A percentile compares a stretch with the other conserved stretches of the same genome.
Conservation (phyloP, 1,140 invertebrate species). For the Apis mellifera region Amel_HAv3.1 CM009932.2:13119001-13119500, state of each 20-base stretch:
- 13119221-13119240: slow-evolving; percentile 3
- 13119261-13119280: slow-evolving; percentile 35
- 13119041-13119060: neutral
- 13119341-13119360: neutral
- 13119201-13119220: neutral
- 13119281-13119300: neutral
- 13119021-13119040: neutral
- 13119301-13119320: neutral
- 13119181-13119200: too few relatives aligned
- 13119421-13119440: neutral
- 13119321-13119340: neutral
- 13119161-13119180: neutral
- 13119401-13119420: neutral
- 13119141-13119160: neutral
- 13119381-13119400: neutral
- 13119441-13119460: neutral
- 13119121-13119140: neutral
- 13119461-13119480: neutral
- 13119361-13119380: neutral
- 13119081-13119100: neutral
- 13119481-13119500: neutral
- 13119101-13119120: neutral
- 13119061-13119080: neutral
- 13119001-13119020: neutral
- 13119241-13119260: neutral